A percentile compares a stretch with the other conserved stretches of the same genome.
These are phyloP conservation scores for Dromius quadrimaculatus DNA, from an alignment of 2,888 invertebrate species.

Conservation along the genomic window DNA sequence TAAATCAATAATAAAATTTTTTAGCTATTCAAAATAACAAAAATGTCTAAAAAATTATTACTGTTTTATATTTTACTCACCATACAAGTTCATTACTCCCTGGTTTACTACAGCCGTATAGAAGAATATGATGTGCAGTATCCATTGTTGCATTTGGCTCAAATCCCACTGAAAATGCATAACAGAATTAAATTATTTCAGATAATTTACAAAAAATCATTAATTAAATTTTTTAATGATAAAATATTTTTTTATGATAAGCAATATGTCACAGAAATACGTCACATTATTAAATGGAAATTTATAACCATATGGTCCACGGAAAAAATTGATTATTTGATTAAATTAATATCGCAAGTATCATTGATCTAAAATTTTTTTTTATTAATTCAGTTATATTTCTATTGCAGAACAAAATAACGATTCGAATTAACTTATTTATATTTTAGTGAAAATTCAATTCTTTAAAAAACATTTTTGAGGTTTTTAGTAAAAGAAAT, in stretches of 20 bases:
- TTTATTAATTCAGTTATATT: too few relatives aligned
- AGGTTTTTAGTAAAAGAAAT: too few relatives aligned
- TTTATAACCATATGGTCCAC: constrained; percentile 2
- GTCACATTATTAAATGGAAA: neutral
- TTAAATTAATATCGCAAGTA: too few relatives aligned
- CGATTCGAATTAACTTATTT: too few relatives aligned
- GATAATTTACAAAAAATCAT: neutral
- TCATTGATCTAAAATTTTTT: neutral
- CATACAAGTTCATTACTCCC: constrained; percentile 80
- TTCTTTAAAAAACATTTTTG: too few relatives aligned
- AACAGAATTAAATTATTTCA: neutral
- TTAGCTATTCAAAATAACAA: neutral
- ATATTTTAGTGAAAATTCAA: too few relatives aligned
- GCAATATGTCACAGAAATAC: neutral
- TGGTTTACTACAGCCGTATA: constrained; percentile 90
- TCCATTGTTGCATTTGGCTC: constrained; percentile 92
- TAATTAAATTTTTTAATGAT: neutral
- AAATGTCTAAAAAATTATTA: constrained; percentile 3
- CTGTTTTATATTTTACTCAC: constrained; percentile 67
- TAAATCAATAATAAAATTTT: neutral
- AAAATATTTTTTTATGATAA: constrained; percentile 3
- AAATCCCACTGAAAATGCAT: constrained; percentile 87
- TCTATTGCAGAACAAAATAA: too few relatives aligned
- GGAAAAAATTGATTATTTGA: neutral
- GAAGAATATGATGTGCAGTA: constrained; percentile 92